phyloP scores from a whole-genome alignment of 2,888 invertebrate species.

The Idaea biselata region DNA sequence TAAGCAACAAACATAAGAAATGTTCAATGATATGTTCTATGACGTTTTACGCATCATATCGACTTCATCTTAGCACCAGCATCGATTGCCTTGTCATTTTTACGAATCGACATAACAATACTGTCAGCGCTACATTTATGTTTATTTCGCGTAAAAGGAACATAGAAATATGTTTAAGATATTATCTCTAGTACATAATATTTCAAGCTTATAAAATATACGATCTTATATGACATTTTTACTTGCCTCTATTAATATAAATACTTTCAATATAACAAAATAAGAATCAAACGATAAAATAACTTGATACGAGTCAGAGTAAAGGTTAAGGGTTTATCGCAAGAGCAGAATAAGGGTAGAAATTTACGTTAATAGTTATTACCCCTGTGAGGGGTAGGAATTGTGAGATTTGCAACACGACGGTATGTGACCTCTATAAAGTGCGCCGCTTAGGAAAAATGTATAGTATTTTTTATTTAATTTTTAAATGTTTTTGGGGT shows the following conservation, averaged over 20 bases:
- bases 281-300: constrained; percentile 20
- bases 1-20: too few species aligned
- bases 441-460: constrained; percentile 11
- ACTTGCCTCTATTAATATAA: not conserved
- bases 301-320: constrained; percentile 8
- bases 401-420: constrained; percentile 13
- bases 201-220: too few species aligned
- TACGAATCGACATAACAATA: too few species aligned
- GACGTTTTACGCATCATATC: too few species aligned
- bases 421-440: constrained; percentile 20
- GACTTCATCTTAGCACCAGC: too few species aligned
- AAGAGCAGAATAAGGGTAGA: constrained; percentile 40
- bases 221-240: not conserved
- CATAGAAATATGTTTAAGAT: too few species aligned
- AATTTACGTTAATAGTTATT: constrained; percentile 37
- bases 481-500: not conserved
- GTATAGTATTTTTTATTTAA: not conserved
- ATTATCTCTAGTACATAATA: too few species aligned
- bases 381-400: constrained; percentile 26
- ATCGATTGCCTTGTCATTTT: too few species aligned
- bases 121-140: too few species aligned
- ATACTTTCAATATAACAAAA: not conserved
- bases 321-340: constrained; percentile 32
- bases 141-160: too few species aligned
- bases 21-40: too few species aligned